Evolutionary conservation across 2,797 vertebrate genomes (phyloP).

Genomic region (Pitangus sulphuratus): DNA sequence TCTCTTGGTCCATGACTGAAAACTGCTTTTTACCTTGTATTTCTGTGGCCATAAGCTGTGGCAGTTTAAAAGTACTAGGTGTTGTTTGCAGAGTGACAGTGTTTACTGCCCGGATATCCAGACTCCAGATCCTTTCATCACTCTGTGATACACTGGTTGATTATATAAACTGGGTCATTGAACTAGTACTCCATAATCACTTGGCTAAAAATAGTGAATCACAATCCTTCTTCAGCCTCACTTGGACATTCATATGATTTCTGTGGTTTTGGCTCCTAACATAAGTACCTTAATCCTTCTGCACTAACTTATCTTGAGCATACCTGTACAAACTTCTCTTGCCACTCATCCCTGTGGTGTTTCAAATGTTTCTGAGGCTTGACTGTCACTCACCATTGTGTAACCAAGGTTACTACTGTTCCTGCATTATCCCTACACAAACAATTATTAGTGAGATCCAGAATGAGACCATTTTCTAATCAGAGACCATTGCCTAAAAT

Average conservation of each 20-base stretch:
- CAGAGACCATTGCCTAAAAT: not conserved
- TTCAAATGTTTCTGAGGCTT: not conserved
- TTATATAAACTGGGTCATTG: not conserved
- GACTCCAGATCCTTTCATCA: not conserved
- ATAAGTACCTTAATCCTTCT: not conserved
- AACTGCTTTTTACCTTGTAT: not conserved
- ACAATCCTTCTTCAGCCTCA: not conserved
- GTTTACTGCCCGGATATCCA: not conserved
- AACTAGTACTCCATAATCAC: not conserved
- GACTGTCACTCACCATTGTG: not conserved
- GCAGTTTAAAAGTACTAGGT: not conserved
- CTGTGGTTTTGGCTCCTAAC: not conserved
- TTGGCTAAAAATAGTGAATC: not conserved
- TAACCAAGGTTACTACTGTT: not conserved
- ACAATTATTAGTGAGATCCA: not conserved
- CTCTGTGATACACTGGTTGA: not conserved
- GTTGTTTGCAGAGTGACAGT: not conserved
- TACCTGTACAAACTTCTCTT: not conserved
- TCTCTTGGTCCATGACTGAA: not conserved
- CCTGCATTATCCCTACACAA: not conserved
- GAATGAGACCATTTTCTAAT: not conserved
- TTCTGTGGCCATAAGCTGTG: not conserved
- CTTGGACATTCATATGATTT: not conserved
- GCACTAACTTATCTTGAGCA: not conserved
- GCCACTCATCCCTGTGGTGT: not conserved